Evolutionary conservation across 23 tunicate genomes (phyloP).

Genomic region (Halocynthia aurantium): DNA sequence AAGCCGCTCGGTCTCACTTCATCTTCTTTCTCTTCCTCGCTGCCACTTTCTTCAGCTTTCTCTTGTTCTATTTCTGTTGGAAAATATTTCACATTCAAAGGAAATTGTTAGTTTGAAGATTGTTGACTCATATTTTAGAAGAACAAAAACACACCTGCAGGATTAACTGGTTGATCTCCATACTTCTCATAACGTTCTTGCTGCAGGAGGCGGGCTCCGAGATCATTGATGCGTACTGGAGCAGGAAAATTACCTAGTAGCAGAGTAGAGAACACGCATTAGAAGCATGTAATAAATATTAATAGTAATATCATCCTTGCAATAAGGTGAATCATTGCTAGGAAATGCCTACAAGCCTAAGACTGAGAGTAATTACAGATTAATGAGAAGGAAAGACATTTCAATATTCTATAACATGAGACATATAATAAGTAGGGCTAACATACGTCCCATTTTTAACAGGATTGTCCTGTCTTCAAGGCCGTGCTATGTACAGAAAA

Average conservation of each 20-base stretch:
- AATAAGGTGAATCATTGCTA: no score
- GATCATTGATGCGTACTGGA: slow-evolving; percentile 73
- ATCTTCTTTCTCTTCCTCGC: slow-evolving; percentile 33
- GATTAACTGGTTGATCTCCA: slow-evolving; percentile 51
- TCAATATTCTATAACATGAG: no score
- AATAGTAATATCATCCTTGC: no score
- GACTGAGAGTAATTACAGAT: no score
- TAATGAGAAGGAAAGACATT: no score
- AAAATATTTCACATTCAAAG: not conserved
- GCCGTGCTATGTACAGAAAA: no score
- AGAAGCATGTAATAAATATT: no score
- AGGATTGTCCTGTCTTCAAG: no score
- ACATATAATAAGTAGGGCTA: no score
- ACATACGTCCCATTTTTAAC: no score
- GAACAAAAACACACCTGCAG: not conserved
- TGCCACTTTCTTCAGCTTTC: slow-evolving; percentile 22
- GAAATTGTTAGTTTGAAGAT: not conserved
- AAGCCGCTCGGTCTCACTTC: not conserved
- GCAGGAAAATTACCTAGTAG: slow-evolving; percentile 71
- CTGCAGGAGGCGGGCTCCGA: slow-evolving; percentile 80
- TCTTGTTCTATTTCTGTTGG: not conserved
- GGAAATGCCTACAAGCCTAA: no score
- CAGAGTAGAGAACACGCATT: no score
- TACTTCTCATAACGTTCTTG: slow-evolving; percentile 86
- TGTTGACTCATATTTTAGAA: not conserved